phyloP scores from a whole-genome alignment of 2,113 vertebrate species.

The Nothobranchius furzeri region DNA sequence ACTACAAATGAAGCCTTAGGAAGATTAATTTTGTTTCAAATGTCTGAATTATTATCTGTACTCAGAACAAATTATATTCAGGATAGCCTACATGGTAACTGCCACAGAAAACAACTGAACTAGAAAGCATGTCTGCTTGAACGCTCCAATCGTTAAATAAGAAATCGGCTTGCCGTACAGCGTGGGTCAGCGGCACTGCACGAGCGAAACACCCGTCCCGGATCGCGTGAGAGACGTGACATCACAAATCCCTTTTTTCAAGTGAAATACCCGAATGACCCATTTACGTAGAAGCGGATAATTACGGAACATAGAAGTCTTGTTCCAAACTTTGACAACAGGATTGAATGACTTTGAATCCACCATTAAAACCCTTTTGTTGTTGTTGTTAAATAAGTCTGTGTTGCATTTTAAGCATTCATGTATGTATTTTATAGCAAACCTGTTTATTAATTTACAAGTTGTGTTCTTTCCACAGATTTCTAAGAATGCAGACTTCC shows the following conservation, averaged over 20 bases:
- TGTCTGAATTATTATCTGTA: too few species aligned
- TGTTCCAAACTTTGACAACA: neutral
- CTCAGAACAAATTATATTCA: neutral
- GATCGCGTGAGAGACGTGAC: constrained; percentile 5
- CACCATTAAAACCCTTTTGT: too few species aligned
- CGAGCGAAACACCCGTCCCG: constrained; percentile 15
- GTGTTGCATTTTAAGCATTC: too few species aligned
- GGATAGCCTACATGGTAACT: neutral
- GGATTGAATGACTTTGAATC: too few species aligned
- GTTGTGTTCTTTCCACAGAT: too few species aligned
- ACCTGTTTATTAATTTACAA: too few species aligned
- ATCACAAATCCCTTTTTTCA: constrained; percentile 5
- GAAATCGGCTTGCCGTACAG: neutral
- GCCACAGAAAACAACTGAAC: neutral
- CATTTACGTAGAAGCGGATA: neutral
- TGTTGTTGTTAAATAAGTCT: too few species aligned
- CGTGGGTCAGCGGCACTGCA: constrained; percentile 35
- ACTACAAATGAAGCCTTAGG: too few species aligned
- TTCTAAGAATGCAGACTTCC: too few species aligned
- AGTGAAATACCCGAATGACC: neutral
- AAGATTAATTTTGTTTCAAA: too few species aligned
- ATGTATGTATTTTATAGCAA: too few species aligned
- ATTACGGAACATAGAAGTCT: neutral
- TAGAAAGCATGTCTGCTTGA: neutral
- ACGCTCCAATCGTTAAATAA: neutral